Conservation (phyloP, 2,888 invertebrate species). For the Metalampra italica region DNA sequence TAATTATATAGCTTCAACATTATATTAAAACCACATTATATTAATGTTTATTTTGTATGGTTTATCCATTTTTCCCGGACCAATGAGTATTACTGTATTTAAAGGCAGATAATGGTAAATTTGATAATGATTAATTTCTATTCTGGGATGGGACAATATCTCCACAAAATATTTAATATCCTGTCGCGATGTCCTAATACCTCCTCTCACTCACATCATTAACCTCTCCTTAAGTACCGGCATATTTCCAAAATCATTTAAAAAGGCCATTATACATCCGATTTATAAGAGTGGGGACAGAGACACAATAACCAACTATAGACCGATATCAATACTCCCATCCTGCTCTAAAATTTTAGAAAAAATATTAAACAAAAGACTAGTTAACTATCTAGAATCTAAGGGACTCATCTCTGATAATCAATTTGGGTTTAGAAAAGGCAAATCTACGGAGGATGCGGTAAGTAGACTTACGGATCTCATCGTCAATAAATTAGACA, state of each 20-base stretch:
- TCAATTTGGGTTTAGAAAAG: slow-evolving; percentile 1
- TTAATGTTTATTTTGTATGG: too few species aligned
- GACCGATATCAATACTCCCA: slow-evolving; percentile 11
- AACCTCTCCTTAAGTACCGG: slow-evolving; percentile 4
- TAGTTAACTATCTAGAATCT: not conserved
- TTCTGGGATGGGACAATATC: not conserved
- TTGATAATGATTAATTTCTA: too few species aligned
- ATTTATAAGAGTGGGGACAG: slow-evolving; percentile 10
- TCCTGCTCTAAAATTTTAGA: slow-evolving; percentile 12
- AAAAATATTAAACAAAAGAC: slow-evolving; percentile 12
- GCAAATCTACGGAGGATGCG: not conserved
- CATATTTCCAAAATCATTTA: slow-evolving; percentile 8
- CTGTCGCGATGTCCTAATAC: not conserved
- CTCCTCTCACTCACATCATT: slow-evolving; percentile 4
- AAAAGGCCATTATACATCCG: slow-evolving; percentile 8
- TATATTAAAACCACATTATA: too few species aligned
- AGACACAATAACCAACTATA: slow-evolving; percentile 9
- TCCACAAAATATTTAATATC: not conserved
- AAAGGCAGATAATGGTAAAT: too few species aligned
- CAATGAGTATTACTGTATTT: too few species aligned
- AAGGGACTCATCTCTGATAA: not conserved
- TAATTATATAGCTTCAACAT: too few species aligned
- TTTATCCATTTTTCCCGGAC: too few species aligned
- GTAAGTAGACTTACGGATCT: not conserved
- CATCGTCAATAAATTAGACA: slow-evolving; percentile 7